A percentile compares a stretch with the other conserved stretches of the same genome.
Evolutionary conservation across 2,113 vertebrate species (phyloP).

Genomic region (Chaetodon trifascialis): DNA sequence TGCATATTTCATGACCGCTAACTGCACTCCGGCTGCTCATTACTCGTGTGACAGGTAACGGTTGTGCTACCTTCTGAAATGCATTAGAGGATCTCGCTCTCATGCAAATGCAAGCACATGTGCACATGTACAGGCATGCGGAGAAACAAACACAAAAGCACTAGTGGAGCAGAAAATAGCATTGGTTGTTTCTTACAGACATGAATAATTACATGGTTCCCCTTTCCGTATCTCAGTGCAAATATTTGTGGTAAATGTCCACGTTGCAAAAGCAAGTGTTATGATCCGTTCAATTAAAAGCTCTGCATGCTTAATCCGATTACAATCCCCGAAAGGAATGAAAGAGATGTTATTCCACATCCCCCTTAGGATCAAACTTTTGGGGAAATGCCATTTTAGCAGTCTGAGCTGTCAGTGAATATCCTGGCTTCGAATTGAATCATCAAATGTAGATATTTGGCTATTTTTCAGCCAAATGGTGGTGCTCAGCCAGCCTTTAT

Average conservation of each 20-base stretch:
- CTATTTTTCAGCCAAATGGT: background rate
- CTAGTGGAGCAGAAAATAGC: background rate
- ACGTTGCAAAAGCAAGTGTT: background rate
- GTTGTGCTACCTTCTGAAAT: conserved; percentile 20
- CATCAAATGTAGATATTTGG: background rate
- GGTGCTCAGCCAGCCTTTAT: background rate
- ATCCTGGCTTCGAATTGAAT: background rate
- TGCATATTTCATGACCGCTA: conserved; percentile 71
- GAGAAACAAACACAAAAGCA: background rate
- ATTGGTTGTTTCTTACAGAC: background rate
- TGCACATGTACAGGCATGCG: background rate
- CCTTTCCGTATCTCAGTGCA: conserved; percentile 13
- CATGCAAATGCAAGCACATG: background rate
- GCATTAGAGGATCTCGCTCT: background rate
- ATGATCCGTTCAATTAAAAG: conserved; percentile 18
- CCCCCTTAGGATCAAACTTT: background rate
- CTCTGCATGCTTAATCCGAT: conserved; percentile 15
- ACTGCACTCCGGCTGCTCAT: conserved; percentile 55
- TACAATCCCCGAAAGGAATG: background rate
- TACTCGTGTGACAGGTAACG: conserved; percentile 46
- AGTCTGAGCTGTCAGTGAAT: background rate
- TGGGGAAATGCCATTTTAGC: background rate
- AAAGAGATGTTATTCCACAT: background rate
- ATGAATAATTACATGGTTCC: background rate
- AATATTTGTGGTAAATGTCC: background rate